Evolutionary conservation across 92 coral and sea anemone species (phyloP).

Genomic region (Bergia sp.): DNA sequence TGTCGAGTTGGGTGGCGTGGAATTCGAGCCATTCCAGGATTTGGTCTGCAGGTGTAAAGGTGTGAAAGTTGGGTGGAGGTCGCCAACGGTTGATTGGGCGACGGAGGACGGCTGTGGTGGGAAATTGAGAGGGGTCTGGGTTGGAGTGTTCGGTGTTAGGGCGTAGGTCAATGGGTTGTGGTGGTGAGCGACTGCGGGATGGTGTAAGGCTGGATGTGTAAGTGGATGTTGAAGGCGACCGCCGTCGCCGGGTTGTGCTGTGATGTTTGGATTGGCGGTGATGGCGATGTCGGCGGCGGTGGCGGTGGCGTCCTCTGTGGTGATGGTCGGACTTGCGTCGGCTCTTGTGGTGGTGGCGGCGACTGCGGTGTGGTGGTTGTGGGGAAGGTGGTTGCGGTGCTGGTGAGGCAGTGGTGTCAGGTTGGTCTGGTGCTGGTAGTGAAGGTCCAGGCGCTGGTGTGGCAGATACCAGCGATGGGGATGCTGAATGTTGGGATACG

Average conservation of each 20-base stretch:
- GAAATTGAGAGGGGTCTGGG: background rate
- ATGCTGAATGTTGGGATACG: background rate
- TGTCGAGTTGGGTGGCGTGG: no score
- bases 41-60: no score
- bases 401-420: conserved; percentile 10
- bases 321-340: conserved; percentile 12
- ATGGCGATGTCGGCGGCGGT: conserved; percentile 1
- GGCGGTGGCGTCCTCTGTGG: conserved; percentile 13
- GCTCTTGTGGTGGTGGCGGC: conserved; percentile 15
- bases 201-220: background rate
- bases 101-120: no score
- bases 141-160: conserved; percentile 1
- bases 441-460: background rate
- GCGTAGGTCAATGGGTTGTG: conserved; percentile 12
- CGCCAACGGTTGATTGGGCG: no score
- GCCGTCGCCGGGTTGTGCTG: background rate
- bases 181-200: conserved; percentile 6
- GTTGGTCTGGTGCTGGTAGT: background rate
- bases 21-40: no score
- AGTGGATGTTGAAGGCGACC: conserved; percentile 5
- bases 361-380: background rate
- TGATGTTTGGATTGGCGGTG: background rate
- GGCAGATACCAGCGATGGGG: background rate
- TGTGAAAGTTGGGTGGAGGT: no score
- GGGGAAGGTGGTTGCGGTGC: conserved; percentile 7